Evolutionary conservation across 2,797 vertebrate species (phyloP), one percentile per base, ranked within the genome.

Genomic region (Odontamblyopus rebecca): DNA sequence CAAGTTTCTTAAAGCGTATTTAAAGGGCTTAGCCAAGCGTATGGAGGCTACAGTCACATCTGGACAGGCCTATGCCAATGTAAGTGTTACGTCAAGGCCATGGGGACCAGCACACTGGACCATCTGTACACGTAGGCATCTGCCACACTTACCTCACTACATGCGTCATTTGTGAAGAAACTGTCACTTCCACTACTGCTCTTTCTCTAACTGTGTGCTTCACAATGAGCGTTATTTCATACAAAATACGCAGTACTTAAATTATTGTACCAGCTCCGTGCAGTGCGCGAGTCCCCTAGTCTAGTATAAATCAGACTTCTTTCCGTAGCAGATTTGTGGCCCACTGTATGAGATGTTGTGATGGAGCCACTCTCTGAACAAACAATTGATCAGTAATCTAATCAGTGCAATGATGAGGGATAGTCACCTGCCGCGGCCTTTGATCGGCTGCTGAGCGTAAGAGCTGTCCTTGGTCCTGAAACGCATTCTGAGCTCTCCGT

Each of bases 121-220:
- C 89, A 90, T 89, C 86, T 86, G 87, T 83, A 90, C 86, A 91
- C 86, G 83, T 83, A 90, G 84, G 85, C 87, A 89, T 88, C 89
- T 85, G 85, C 89, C 84, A 90, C 83, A 86, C 88, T 91, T 88
- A 90, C 90, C 91, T 92, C 88, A 92, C 78, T 78, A 89, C 81
- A 86, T 92, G 91, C 88, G 91, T 93, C 92, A 93, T 86, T 78
- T 79, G 83, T 83, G 64, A 13, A 30, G 57, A 72, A 76, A 75
- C 73, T 85, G 86, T 86, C 84, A 86, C 80, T 87, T 86, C 77
- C 76, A 80, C 76, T 72, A 61, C 63, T 85, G 62, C 78, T 81
- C 68, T 81, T 82, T 69, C 60, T 77, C 78, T 74, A 72, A 80
- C 81, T 76, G 71, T 77, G 70, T 63, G 67, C 78, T 75, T 76